These are phyloP conservation scores for Blastomussa wellsi DNA, from an alignment of 92 coral and sea anemone species.

Conservation along the genomic window DNA sequence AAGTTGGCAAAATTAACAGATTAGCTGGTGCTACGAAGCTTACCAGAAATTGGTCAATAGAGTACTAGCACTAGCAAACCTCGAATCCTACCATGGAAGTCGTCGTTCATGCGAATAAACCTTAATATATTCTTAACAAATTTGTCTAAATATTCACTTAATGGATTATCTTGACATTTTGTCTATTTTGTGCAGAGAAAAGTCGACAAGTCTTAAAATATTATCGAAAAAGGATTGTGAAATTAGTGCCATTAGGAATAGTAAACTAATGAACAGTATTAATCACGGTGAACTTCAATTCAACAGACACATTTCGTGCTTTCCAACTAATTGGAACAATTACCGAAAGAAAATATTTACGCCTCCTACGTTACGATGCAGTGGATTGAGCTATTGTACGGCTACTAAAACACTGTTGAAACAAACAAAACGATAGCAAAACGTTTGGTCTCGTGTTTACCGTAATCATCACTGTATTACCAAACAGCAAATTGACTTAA, in stretches of 20 bases:
- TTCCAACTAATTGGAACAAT: background rate
- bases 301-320: background rate
- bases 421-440: no score
- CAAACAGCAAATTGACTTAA: background rate
- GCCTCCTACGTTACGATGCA: background rate
- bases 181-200: background rate
- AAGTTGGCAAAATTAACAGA: background rate
- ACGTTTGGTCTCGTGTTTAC: background rate
- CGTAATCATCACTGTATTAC: background rate
- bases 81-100: background rate
- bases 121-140: background rate
- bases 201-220: no score
- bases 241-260: background rate
- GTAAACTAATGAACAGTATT: background rate
- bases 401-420: no score
- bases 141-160: background rate
- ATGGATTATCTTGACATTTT: background rate
- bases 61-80: background rate
- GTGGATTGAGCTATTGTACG: background rate
- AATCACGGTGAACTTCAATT: background rate
- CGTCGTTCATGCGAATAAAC: background rate
- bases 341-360: background rate
- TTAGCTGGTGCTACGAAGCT: background rate
- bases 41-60: slow-evolving; percentile 3
- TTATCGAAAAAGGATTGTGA: background rate